These are phyloP conservation scores for Hyppa rectilinea DNA, from an alignment of 2,888 invertebrate genomes.

Conservation along the genomic window DNA sequence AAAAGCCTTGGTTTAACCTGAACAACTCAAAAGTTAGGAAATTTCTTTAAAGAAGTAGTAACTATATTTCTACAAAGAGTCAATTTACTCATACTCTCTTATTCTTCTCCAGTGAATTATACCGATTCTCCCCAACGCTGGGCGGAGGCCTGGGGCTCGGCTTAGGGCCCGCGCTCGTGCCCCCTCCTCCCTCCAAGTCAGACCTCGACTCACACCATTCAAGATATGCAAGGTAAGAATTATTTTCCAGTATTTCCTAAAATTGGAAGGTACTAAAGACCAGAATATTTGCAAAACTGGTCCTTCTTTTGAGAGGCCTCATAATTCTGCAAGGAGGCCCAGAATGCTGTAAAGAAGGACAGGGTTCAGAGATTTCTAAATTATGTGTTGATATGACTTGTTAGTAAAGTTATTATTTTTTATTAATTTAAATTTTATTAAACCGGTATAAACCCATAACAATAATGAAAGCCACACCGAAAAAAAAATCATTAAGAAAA, in stretches of 20 bases:
- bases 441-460: no score
- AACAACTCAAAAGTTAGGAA: background rate
- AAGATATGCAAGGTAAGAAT: conserved; percentile 91
- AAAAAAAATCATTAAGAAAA: no score
- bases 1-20: no score
- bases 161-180: conserved; percentile 93
- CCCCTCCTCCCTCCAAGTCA: conserved; percentile 94
- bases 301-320: no score
- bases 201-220: conserved; percentile 87
- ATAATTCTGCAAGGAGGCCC: no score
- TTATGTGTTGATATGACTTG: background rate
- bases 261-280: no score
- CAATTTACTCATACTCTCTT: conserved; percentile 19
- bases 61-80: conserved; percentile 38
- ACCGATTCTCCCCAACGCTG: conserved; percentile 97
- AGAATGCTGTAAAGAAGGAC: background rate
- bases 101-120: conserved; percentile 92
- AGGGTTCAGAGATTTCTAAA: background rate
- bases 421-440: no score
- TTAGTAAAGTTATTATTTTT: conserved; percentile 15
- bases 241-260: background rate
- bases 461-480: no score
- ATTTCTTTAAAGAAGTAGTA: conserved; percentile 46
- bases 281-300: no score
- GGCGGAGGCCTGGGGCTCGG: conserved; percentile 94